Conservation (phyloP, 1,140 invertebrate species). For the Pararge aegeria region DNA sequence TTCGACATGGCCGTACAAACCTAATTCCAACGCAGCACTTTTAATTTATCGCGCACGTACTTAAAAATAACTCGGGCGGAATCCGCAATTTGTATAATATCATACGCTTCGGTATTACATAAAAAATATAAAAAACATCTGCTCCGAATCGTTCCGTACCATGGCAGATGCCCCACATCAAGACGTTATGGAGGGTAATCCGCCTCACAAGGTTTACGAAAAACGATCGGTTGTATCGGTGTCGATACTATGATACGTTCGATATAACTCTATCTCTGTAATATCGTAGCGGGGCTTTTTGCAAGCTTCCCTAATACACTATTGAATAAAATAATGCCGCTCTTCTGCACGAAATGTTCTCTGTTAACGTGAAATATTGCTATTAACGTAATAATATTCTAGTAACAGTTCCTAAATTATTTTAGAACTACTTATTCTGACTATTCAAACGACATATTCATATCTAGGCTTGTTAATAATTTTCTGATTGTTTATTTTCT, state of each 20-base stretch:
- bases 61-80: conserved; percentile 31
- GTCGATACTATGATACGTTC: conserved; percentile 23
- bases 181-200: conserved; percentile 68
- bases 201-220: conserved; percentile 53
- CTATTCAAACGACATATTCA: not conserved
- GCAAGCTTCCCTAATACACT: conserved; percentile 9
- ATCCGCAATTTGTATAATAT: conserved; percentile 42
- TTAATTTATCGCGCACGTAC: conserved; percentile 22
- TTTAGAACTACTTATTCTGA: not conserved
- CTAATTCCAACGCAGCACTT: conserved; percentile 19
- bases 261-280: conserved; percentile 14
- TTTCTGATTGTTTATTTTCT: too few species aligned
- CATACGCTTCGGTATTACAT: conserved; percentile 37
- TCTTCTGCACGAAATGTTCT: not conserved
- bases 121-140: conserved; percentile 69
- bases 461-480: not conserved
- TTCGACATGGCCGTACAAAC: not conserved
- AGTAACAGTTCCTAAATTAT: not conserved
- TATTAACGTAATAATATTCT: not conserved
- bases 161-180: conserved; percentile 66
- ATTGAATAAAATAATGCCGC: conserved; percentile 1
- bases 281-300: conserved; percentile 10
- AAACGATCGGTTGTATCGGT: conserved; percentile 47
- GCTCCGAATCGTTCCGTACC: conserved; percentile 40
- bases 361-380: not conserved